These are phyloP conservation scores for Momotus momota DNA, from an alignment of 2,797 vertebrate genomes.

Conservation along the genomic window DNA sequence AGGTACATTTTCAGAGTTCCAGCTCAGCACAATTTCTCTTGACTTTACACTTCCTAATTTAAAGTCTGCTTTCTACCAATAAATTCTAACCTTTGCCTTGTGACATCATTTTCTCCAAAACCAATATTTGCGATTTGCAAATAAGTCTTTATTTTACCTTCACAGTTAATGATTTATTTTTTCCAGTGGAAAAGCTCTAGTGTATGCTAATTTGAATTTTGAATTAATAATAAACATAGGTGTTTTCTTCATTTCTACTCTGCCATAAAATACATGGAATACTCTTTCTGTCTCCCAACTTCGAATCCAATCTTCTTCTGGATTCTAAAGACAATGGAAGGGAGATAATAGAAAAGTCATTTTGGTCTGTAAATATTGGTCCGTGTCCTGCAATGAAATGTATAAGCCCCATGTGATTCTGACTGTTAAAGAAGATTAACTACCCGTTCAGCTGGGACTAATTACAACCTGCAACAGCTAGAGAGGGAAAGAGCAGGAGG, in stretches of 20 bases:
- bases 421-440: slow-evolving; percentile 14
- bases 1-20: neutral
- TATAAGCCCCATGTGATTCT: neutral
- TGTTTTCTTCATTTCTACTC: neutral
- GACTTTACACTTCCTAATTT: neutral
- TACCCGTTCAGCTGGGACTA: slow-evolving; percentile 28
- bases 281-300: neutral
- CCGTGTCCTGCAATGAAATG: neutral
- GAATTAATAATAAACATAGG: neutral
- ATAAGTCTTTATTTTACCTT: slow-evolving; percentile 2
- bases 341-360: neutral
- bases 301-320: neutral
- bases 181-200: neutral
- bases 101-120: neutral
- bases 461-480: slow-evolving; percentile 24
- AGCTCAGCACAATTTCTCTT: slow-evolving; percentile 8
- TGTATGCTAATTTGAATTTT: neutral
- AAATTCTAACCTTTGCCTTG: slow-evolving; percentile 11
- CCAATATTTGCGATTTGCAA: neutral
- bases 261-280: neutral
- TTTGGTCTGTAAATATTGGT: slow-evolving; percentile 18
- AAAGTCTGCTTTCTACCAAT: neutral
- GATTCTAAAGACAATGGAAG: neutral
- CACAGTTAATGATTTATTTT: neutral
- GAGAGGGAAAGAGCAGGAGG: slow-evolving; percentile 21